Evolutionary conservation across 2,797 vertebrate species (phyloP).

Genomic region (Rhinogobio ventralis): DNA sequence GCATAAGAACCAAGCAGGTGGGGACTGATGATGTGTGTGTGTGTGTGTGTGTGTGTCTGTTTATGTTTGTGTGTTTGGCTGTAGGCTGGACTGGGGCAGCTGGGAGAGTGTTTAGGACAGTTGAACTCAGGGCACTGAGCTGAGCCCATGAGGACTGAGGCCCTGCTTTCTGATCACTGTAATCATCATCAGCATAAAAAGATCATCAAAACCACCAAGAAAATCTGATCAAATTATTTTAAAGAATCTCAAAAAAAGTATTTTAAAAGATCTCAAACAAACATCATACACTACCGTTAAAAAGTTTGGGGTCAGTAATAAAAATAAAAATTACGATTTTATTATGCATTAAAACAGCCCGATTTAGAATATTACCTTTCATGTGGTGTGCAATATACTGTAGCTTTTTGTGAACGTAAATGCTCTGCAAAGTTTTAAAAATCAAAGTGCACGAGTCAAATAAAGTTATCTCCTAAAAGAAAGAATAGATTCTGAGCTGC

Average conservation of each 20-base stretch:
- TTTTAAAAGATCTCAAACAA: neutral
- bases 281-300: neutral
- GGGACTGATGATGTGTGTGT: neutral
- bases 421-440: too few species aligned
- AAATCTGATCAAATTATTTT: neutral
- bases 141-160: conserved; percentile 32
- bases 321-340: too few species aligned
- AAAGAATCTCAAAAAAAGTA: neutral
- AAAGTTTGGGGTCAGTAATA: neutral
- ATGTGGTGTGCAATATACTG: too few species aligned
- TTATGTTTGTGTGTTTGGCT: neutral
- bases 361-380: too few species aligned
- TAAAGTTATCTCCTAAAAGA: too few species aligned
- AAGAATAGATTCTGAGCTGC: too few species aligned
- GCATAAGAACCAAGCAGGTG: conserved; percentile 36
- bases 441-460: too few species aligned
- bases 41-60: neutral
- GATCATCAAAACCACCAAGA: neutral
- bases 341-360: neutral
- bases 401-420: too few species aligned
- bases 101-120: conserved; percentile 59
- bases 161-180: neutral
- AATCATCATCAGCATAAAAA: neutral
- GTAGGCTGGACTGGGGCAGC: conserved; percentile 45
- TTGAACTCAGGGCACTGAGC: conserved; percentile 33